phyloP scores from a whole-genome alignment of 1,140 invertebrate species.

The Helicorthomorpha holstii region DNA sequence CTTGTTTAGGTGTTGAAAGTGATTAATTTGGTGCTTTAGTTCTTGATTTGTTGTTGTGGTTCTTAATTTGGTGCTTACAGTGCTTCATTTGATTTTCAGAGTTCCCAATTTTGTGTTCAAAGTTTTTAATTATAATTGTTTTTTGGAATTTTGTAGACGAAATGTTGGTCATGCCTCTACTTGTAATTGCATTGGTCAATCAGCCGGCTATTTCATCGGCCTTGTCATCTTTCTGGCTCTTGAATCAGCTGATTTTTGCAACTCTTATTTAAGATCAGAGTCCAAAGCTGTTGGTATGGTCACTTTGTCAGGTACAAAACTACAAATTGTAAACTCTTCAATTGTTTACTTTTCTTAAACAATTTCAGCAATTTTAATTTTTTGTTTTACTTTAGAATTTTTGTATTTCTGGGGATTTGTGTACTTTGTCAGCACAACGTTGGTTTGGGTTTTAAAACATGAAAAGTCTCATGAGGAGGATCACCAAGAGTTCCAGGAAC shows the following conservation, averaged over 20 bases:
- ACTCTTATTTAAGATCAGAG: constrained; percentile 62
- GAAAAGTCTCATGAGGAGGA: constrained; percentile 38
- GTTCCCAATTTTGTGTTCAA: too few species aligned
- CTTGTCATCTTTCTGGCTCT: constrained; percentile 93
- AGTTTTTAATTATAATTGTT: too few species aligned
- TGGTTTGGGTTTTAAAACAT: constrained; percentile 75
- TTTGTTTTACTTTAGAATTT: constrained; percentile 44
- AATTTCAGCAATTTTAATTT: not conserved
- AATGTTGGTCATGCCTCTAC: constrained; percentile 99
- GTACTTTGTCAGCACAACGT: constrained; percentile 77
- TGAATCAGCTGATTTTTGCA: constrained; percentile 94
- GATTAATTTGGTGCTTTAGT: too few species aligned
- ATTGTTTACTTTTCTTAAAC: not conserved
- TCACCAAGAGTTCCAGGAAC: constrained; percentile 32
- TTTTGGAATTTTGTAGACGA: constrained; percentile 33
- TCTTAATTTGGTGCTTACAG: too few species aligned
- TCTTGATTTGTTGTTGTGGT: too few species aligned
- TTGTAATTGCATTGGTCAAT: constrained; percentile 97
- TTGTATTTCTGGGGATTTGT: constrained; percentile 88
- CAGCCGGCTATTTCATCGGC: constrained; percentile 90
- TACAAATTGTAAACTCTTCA: constrained; percentile 5
- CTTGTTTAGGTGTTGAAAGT: too few species aligned
- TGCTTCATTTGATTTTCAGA: too few species aligned
- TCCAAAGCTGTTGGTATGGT: constrained; percentile 59
- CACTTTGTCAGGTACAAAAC: constrained; percentile 52